Evolutionary conservation across 2,888 invertebrate genomes (phyloP).

Genomic region (Tuberolachnus salignus): DNA sequence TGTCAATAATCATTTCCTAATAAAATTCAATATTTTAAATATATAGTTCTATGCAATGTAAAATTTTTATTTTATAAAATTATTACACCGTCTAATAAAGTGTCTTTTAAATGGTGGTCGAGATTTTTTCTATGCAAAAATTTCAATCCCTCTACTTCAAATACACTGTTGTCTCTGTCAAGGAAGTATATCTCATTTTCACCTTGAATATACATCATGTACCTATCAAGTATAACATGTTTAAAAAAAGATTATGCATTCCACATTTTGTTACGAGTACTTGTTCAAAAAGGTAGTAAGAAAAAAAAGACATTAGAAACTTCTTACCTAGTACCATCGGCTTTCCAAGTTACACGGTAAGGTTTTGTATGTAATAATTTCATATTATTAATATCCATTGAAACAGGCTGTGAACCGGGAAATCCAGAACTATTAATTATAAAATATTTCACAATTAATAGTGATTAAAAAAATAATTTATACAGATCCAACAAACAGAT

Average conservation of each 20-base stretch:
- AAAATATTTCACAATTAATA: conserved; percentile 20
- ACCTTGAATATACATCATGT: conserved; percentile 94
- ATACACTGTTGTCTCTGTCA: conserved; percentile 93
- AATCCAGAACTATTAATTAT: conserved; percentile 65
- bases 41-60: background rate
- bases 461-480: too few relatives aligned
- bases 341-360: conserved; percentile 98
- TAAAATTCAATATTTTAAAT: conserved; percentile 60
- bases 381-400: conserved; percentile 88
- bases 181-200: conserved; percentile 87
- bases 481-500: too few relatives aligned
- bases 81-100: conserved; percentile 89
- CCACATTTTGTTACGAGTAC: background rate
- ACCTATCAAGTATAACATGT: conserved; percentile 66
- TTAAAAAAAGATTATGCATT: conserved; percentile 5
- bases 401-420: conserved; percentile 96
- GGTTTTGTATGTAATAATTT: conserved; percentile 76
- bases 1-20: conserved; percentile 96
- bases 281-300: background rate
- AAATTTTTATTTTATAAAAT: background rate
- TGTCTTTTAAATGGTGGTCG: conserved; percentile 74
- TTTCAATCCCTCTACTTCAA: conserved; percentile 78
- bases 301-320: background rate
- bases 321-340: conserved; percentile 87
- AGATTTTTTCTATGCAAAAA: conserved; percentile 81